Conservation (phyloP, 2,797 vertebrate genomes). For the Crypturellus tataupa region DNA sequence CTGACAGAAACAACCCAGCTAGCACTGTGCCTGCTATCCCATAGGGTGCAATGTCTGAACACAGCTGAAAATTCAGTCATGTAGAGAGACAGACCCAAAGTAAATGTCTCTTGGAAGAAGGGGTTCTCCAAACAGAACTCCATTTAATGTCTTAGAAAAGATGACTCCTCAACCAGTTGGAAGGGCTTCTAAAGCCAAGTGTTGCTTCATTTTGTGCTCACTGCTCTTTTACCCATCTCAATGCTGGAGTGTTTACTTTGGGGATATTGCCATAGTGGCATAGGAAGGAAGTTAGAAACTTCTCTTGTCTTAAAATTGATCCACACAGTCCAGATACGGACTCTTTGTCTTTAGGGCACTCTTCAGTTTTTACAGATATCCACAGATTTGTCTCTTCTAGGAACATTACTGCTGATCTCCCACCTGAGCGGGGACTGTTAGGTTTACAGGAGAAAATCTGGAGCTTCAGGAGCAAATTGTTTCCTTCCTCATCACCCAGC, state of each 20-base stretch:
- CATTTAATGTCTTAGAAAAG: background rate
- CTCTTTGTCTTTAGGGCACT: background rate
- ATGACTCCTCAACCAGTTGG: background rate
- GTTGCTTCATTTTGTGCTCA: background rate
- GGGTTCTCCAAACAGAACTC: too few relatives aligned
- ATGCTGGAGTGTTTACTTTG: background rate
- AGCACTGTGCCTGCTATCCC: background rate
- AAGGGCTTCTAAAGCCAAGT: background rate
- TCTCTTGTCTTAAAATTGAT: background rate
- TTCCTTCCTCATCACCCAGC: background rate
- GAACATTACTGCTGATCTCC: background rate
- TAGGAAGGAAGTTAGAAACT: background rate
- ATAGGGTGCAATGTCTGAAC: fast-evolving
- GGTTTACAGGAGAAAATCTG: background rate
- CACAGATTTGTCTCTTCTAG: background rate
- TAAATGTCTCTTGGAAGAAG: background rate
- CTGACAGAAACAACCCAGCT: background rate
- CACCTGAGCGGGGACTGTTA: background rate
- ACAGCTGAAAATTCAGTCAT: background rate
- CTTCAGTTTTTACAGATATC: background rate
- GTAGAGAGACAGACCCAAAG: background rate
- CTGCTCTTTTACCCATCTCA: background rate
- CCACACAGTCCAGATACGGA: background rate
- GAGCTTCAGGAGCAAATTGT: background rate
- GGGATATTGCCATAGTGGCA: background rate